Evolutionary conservation across 2,888 invertebrate species (phyloP), one percentile per base, ranked within the genome.

Genomic region (Cataglyphis livida): DNA sequence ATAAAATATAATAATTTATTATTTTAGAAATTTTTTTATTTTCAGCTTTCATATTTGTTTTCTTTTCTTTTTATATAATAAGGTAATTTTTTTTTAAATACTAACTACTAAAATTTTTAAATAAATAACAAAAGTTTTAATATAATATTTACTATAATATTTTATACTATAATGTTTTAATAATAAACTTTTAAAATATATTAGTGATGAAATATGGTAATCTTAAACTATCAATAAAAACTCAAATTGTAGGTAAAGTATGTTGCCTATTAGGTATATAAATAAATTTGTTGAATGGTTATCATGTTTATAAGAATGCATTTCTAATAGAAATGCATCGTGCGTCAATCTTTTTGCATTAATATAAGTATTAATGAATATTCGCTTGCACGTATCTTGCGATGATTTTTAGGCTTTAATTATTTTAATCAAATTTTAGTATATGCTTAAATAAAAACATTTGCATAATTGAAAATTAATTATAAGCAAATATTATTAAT

Each of bases 201-300:
- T 12, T 48, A 68, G 12, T n/a, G 0, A 68, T 48, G 1, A 48
- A 48, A 5, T 25, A 44, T 0, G 1, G n/a, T 10, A 48, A n/a
- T 73, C 25, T 25, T 6, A 12, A 48, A 48, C 5, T 57, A 25
- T 28, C 38, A 25, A 18, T 71, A 1, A 71, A 57, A 38, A 21
- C 21, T 21, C 21, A 21, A 21, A 59, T 35, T 12, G 32, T 12
- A 7, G 1, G 38, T 41, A 41, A 12, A 59, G n/a, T 3, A 15
- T 62, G 21, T 35, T 25, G 44, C 21, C 64, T 76, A 75, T 78
- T 12, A 61, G 32, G 21, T 10, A 57, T 84, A 84, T 75, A 75
- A 74, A 84, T 82, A 82, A 76, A 54, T 25, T 25, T 38, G 38
- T 10, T 64, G 62, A 79, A 83, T 62, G 83, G 68, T 83, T 73